phyloP scores from a whole-genome alignment of 2,797 vertebrate species.

The Oreortyx pictus region DNA sequence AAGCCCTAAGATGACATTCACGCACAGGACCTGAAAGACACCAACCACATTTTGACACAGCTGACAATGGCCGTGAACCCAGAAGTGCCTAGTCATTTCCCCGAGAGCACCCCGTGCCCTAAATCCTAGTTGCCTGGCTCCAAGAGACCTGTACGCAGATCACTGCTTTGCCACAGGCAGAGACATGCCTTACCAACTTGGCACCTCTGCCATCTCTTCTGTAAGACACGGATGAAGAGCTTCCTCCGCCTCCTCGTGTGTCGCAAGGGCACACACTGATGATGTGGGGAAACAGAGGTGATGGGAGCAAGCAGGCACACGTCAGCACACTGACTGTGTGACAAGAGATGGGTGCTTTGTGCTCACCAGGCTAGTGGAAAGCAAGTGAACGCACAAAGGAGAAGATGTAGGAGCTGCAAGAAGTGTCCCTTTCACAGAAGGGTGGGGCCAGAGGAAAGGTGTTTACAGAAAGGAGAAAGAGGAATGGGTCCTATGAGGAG shows the following conservation, averaged over 20 bases:
- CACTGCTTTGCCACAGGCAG: neutral
- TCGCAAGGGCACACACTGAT: neutral
- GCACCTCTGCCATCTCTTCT: neutral
- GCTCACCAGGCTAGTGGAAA: neutral
- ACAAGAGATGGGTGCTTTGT: neutral
- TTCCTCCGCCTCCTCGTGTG: neutral
- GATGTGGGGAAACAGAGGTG: neutral
- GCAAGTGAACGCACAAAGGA: neutral
- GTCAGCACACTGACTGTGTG: neutral
- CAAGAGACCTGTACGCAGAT: neutral
- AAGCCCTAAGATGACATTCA: neutral
- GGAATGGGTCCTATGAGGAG: neutral
- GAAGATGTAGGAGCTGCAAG: neutral
- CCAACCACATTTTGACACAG: neutral
- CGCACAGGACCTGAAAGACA: neutral
- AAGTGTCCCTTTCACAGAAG: neutral
- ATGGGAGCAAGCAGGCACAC: neutral
- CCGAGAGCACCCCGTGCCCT: rapidly evolving
- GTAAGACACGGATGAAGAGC: neutral
- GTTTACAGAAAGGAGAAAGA: neutral
- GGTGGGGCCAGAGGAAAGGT: neutral
- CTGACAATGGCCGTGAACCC: neutral
- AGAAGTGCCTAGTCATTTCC: neutral
- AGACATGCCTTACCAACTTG: rapidly evolving
- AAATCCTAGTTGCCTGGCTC: neutral